Evolutionary conservation across 2,888 invertebrate genomes (phyloP), one percentile per base, ranked within the genome.

Genomic region (Nemurella pictetii): DNA sequence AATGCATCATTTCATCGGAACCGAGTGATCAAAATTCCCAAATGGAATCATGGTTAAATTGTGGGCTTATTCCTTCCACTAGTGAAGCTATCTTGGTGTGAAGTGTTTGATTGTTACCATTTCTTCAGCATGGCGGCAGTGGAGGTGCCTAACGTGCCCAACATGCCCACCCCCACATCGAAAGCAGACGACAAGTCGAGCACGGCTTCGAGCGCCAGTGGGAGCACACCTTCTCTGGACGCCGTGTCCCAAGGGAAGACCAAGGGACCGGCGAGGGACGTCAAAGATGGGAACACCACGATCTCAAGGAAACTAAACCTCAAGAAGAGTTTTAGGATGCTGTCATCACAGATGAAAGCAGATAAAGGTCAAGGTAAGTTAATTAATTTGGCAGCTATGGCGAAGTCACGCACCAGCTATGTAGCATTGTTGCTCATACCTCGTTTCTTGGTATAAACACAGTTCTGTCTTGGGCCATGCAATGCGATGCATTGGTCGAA

Each of bases 321-420:
- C 84, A 85, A 86, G 85, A 87, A 85, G 85, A 85, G 87, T 32
- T 87, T 87, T 84, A 84, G 86, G 28, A 85, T 86, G 12, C 75
- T 86, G 84, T 84, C 86, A 9, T 85, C 87, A 9, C 85, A 83
- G 74, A 86, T 80, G 85, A 86, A 83, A 36, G 80, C 27, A 80
- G 85, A 85, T 30, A 85, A 85, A 84, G 28, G 28, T 78, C 78
- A 28, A 78, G 78, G 30, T 30, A 78, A 29, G 78, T 2, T 20
- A 55, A 55, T 55, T 55, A 12, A 20, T 55, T 35, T 35, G n/a
- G n/a, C 35, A 35, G 5, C 5, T 35, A 35, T 7, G 5, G 35
- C 12, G 12, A 35, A 4, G 35, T 35, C 4, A 35, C 35, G 35
- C 12, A 35, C n/a, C n/a, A n/a, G n/a, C n/a, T n/a, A 35, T 35